Percentiles rank a stretch among this genome's conserved stretches.
Evolutionary conservation across 1,140 invertebrate genomes (phyloP).

Genomic region (Saccostrea cuccullata): DNA sequence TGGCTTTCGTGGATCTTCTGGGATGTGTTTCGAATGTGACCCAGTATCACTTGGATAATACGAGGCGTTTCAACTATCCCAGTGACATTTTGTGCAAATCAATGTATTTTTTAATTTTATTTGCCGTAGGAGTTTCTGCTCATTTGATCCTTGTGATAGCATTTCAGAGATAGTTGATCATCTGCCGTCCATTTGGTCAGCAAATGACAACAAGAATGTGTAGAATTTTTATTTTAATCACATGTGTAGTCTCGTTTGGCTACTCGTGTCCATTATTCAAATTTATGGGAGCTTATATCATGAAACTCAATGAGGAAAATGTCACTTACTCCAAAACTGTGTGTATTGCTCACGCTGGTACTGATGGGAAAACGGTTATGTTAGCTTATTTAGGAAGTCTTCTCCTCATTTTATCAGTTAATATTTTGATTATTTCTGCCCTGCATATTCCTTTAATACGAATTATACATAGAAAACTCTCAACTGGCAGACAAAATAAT

Average conservation of each 20-base stretch:
- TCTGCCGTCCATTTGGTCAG: constrained; percentile 10
- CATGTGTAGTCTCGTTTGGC: not conserved
- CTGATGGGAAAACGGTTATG: not conserved
- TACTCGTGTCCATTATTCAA: not conserved
- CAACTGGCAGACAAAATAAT: not conserved
- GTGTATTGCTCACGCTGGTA: not conserved
- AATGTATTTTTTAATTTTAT: not conserved
- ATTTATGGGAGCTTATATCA: not conserved
- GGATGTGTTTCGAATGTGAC: no score
- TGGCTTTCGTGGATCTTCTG: not conserved
- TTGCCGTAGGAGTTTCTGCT: not conserved
- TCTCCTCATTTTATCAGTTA: not conserved
- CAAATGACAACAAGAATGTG: not conserved
- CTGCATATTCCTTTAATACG: not conserved
- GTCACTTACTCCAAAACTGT: not conserved
- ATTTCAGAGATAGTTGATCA: not conserved
- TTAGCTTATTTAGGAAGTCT: not conserved
- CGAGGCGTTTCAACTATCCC: no score
- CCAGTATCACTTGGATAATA: no score
- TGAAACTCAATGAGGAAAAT: not conserved
- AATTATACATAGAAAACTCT: not conserved
- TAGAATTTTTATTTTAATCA: not conserved
- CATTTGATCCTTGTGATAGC: not conserved
- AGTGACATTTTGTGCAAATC: not conserved
- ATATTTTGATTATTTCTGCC: not conserved